Evolutionary conservation across 2,113 vertebrate genomes (phyloP), one percentile per base, ranked within the genome.

Genomic region (Calypte anna): DNA sequence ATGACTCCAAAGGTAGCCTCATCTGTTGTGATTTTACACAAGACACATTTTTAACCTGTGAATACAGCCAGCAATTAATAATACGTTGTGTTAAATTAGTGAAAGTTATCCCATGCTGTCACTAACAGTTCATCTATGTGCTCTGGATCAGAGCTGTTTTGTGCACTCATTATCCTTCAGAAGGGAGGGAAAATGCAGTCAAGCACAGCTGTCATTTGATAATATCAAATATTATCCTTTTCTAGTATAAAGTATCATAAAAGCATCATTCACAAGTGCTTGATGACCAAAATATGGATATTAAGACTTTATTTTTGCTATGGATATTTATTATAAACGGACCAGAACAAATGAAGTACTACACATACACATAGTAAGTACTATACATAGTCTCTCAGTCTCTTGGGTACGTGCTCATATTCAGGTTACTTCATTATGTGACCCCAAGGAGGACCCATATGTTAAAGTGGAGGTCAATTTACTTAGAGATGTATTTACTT

Each of bases 321-420:
- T 5, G 88, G 33, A 70, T 86, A 38, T 80, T 48, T 78, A 61
- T 66, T 70, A 40, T 50, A 88, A 80, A 61, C 51, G 51, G 48
- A n/a, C 48, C 31, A 86, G 38, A 90, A 78, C 57, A 78, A 79
- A 94, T 80, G 20, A 90, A 83, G 57, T 55, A 24, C 68, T 46
- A n/a, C 33, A 67, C 0, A 0, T 46, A n/a, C 33, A 67, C 0
- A 0, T 74, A 76, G 15, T 51, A 57, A 94, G 23, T 63, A 53
- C 48, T 55, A 7, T 22, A n/a, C 28, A 67, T 20, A 10, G 6
- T 72, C 48, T 82, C 25, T 10, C 38, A n/a, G 33, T 81, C 64
- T 72, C 76, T 53, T 0, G 3, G 20, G 63, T 38, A 67, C 9
- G 7, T 31, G 44, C 9, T 69, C 11, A 59, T 85, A n/a, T n/a